phyloP scores from a whole-genome alignment of 2,888 invertebrate species.

The Oasisia sp. region DNA sequence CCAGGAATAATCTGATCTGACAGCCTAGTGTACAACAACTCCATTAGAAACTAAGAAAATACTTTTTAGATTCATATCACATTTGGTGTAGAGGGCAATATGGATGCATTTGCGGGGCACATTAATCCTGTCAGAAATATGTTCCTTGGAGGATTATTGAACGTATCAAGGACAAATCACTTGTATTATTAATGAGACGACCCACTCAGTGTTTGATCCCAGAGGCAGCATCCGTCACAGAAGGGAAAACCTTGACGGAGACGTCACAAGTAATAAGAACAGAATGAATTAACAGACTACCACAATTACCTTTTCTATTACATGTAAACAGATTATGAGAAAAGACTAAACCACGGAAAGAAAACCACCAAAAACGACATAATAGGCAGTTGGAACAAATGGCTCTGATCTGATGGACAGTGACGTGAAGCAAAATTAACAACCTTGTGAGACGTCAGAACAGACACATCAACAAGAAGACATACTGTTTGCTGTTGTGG shows the following conservation, averaged over 20 bases:
- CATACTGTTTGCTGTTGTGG: too few relatives aligned
- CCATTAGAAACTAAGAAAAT: not conserved
- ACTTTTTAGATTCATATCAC: not conserved
- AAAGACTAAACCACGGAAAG: not conserved
- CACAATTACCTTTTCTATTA: not conserved
- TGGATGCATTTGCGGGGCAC: not conserved
- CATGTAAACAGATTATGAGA: not conserved
- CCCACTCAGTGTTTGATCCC: too few relatives aligned
- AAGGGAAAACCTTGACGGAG: not conserved
- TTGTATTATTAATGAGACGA: not conserved
- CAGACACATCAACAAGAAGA: too few relatives aligned
- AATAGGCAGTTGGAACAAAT: too few relatives aligned
- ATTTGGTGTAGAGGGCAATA: not conserved
- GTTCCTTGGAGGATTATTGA: not conserved
- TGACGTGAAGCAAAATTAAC: too few relatives aligned
- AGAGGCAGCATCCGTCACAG: too few relatives aligned
- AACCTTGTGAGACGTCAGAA: too few relatives aligned
- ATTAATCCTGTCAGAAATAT: not conserved
- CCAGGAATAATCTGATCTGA: not conserved
- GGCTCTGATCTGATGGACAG: too few relatives aligned
- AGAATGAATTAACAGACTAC: not conserved
- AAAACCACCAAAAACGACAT: too few relatives aligned
- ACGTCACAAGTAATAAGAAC: not conserved
- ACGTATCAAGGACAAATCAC: not conserved
- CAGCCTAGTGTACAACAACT: too few relatives aligned